Conservation (phyloP, 2,113 vertebrate species). For the Clinocottus analis region DNA sequence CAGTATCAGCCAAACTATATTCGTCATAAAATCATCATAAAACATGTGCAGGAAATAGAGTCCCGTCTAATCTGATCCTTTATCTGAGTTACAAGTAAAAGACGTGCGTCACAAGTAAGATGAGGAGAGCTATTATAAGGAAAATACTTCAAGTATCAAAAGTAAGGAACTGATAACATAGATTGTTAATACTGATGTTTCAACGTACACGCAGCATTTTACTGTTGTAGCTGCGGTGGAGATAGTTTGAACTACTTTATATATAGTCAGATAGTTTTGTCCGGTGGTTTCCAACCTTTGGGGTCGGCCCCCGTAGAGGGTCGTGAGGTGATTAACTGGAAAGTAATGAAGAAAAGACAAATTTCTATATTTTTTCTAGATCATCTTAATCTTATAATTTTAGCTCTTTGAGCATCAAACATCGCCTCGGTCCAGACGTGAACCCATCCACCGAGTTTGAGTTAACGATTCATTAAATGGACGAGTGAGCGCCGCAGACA, state of each 20-base stretch:
- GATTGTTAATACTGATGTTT: neutral
- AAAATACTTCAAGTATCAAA: neutral
- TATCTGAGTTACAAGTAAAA: neutral
- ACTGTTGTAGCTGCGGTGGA: neutral
- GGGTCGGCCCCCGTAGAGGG: neutral
- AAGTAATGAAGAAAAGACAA: neutral
- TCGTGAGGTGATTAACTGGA: neutral
- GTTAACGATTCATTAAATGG: no score
- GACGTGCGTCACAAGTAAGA: neutral
- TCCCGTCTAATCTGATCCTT: neutral
- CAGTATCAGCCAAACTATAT: constrained; percentile 44
- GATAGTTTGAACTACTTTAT: neutral
- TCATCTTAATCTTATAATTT: neutral
- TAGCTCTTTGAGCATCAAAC: neutral
- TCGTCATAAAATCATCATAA: neutral
- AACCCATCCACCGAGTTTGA: no score
- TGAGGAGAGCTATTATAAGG: neutral
- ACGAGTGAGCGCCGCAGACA: no score
- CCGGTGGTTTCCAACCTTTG: neutral
- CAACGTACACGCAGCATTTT: neutral
- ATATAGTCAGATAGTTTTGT: neutral
- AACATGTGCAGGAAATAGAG: constrained; percentile 4
- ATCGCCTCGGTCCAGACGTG: neutral
- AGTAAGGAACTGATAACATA: neutral
- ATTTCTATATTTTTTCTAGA: no score